Conservation (phyloP, 2,797 vertebrate genomes). For the Paguma larvata region DNA sequence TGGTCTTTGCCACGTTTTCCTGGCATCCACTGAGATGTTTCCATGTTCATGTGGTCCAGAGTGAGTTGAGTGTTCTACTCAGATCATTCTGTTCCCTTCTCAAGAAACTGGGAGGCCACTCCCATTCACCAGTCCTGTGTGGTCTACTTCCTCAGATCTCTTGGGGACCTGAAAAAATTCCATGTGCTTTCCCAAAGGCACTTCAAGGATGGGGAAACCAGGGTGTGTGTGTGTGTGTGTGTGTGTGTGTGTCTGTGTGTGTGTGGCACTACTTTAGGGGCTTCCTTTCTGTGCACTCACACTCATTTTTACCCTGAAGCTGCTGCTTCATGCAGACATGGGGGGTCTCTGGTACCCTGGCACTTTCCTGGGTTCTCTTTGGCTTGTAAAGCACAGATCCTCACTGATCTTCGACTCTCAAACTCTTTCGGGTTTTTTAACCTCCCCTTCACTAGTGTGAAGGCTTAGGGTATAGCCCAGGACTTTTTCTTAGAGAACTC, state of each 20-base stretch:
- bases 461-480: neutral
- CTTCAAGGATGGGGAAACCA: neutral
- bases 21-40: neutral
- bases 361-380: neutral
- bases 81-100: neutral
- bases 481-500: neutral
- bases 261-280: neutral
- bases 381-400: neutral
- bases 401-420: neutral
- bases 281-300: neutral
- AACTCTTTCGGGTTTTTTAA: neutral
- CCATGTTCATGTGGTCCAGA: neutral
- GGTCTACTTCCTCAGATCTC: neutral
- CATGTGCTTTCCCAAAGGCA: neutral
- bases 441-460: neutral
- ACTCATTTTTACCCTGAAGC: neutral
- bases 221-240: no score
- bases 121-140: neutral
- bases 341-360: neutral
- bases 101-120: neutral
- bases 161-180: neutral
- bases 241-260: no score
- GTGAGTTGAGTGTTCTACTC: neutral
- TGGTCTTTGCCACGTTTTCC: neutral
- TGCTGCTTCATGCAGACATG: rapidly evolving